phyloP scores from a whole-genome alignment of 2,888 invertebrate genomes.

The Stenurella melanura region DNA sequence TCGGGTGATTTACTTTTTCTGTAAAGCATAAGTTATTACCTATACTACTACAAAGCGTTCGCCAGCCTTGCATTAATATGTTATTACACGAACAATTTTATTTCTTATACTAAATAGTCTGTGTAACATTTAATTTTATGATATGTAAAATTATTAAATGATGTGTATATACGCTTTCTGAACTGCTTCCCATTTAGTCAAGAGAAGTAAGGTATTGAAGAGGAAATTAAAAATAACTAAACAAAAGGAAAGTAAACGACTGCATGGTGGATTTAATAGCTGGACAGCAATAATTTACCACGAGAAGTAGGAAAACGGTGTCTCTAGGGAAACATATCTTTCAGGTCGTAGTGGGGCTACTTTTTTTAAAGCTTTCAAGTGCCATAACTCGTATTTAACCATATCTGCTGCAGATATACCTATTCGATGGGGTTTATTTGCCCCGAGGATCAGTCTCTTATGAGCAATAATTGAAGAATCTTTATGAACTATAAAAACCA shows the following conservation, averaged over 20 bases:
- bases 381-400: conserved; percentile 68
- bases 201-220: not conserved
- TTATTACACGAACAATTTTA: no score
- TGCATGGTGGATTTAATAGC: conserved; percentile 62
- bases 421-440: conserved; percentile 66
- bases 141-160: not conserved
- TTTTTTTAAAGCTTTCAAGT: conserved; percentile 66
- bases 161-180: not conserved
- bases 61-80: no score
- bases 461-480: conserved; percentile 66
- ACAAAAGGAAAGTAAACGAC: conserved; percentile 29
- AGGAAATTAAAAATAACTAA: conserved; percentile 30
- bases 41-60: no score
- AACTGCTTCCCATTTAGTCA: not conserved
- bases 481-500: conserved; percentile 65
- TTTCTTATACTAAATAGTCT: no score
- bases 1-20: no score
- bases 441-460: conserved; percentile 62
- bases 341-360: conserved; percentile 58
- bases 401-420: conserved; percentile 66
- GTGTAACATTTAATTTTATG: no score
- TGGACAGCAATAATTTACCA: conserved; percentile 66
- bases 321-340: conserved; percentile 62
- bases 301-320: conserved; percentile 55
- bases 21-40: no score